Percentiles rank a stretch among this genome's conserved stretches.
Evolutionary conservation across 1,140 invertebrate species (phyloP).

Genomic region (Drosophila sturtevanti): DNA sequence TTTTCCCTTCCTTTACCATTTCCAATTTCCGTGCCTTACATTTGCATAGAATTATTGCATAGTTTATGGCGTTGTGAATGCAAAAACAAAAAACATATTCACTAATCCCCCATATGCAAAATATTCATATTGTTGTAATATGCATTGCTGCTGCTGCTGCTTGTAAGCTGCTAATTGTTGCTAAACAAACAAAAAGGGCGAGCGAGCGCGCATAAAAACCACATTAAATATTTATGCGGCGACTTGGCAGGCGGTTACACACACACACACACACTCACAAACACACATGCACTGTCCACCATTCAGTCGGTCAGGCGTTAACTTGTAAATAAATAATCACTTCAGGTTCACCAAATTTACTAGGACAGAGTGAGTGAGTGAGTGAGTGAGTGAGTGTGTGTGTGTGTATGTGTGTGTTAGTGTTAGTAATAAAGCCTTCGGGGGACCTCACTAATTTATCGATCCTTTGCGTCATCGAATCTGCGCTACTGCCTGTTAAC

Average conservation of each 20-base stretch:
- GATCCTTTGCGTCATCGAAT: slow-evolving; percentile 49
- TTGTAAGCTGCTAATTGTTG: slow-evolving; percentile 77
- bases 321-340: slow-evolving; percentile 31
- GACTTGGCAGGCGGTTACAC: neutral
- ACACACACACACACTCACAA: neutral
- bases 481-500: slow-evolving; percentile 31
- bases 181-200: slow-evolving; percentile 57
- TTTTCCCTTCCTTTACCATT: neutral
- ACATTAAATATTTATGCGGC: slow-evolving; percentile 55
- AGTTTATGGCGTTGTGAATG: slow-evolving; percentile 34
- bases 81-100: slow-evolving; percentile 1
- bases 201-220: slow-evolving; percentile 28
- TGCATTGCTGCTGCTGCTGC: slow-evolving; percentile 49
- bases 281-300: neutral
- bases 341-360: slow-evolving; percentile 12
- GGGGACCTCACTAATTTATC: slow-evolving; percentile 51
- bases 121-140: slow-evolving; percentile 45
- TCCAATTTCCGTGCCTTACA: slow-evolving; percentile 1
- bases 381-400: neutral
- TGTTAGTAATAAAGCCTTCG: slow-evolving; percentile 21
- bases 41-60: slow-evolving; percentile 49
- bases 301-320: neutral
- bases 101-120: slow-evolving; percentile 55
- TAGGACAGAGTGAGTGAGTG: neutral
- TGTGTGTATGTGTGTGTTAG: too few species aligned